A percentile compares a stretch with the other conserved stretches of the same genome.
Conservation (phyloP, 2,113 vertebrate species). For the Buteo buteo region DNA sequence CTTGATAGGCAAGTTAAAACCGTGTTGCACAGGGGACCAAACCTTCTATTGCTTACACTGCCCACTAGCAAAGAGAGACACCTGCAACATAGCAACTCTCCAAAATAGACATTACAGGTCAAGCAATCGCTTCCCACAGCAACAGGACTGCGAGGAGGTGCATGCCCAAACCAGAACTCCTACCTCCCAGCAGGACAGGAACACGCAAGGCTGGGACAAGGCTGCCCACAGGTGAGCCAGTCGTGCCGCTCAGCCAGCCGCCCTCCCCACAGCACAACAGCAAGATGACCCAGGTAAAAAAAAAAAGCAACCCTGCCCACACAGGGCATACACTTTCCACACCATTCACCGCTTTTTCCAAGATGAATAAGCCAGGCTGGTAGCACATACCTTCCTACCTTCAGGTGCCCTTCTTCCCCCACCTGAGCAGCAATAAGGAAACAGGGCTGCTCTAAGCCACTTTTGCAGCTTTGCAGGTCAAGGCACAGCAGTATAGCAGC, state of each 20-base stretch:
- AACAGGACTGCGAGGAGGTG: fast-evolving
- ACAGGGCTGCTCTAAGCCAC: fast-evolving
- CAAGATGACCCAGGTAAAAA: fast-evolving
- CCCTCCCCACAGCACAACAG: background rate
- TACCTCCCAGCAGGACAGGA: fast-evolving
- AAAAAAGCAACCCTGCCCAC: background rate
- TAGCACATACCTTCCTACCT: background rate
- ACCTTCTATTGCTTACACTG: background rate
- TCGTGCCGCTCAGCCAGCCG: fast-evolving
- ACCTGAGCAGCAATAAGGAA: background rate
- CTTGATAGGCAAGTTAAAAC: background rate
- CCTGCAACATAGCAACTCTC: fast-evolving
- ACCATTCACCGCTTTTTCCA: no score
- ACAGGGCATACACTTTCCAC: fast-evolving
- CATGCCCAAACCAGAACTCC: background rate
- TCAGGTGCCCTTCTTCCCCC: background rate
- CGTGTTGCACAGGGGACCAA: background rate
- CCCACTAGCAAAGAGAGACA: background rate
- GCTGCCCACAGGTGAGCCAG: fast-evolving
- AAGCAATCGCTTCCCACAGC: background rate
- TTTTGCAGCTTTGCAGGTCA: background rate
- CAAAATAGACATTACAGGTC: background rate
- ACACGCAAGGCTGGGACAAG: background rate
- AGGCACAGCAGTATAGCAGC: background rate
- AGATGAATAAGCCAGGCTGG: fast-evolving